Evolutionary conservation across 2,888 invertebrate species (phyloP), one percentile per base, ranked within the genome.

Genomic region (Selenia dentaria): DNA sequence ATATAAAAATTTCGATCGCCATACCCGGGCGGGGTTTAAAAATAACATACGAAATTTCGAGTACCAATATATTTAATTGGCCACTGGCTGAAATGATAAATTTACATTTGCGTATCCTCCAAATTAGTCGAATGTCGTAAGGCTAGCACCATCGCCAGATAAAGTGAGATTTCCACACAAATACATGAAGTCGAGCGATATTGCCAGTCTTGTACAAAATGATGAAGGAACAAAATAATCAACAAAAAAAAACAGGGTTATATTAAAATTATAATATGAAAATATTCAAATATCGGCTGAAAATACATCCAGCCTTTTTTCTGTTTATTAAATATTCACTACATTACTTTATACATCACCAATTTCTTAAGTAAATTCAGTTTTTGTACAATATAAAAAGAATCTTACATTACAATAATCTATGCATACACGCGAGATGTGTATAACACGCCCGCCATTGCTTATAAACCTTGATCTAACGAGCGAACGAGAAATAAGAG

Each of bases 371-470:
- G 88, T 89, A 88, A 88, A 88, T 87, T 88, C 88, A 89, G 87
- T 89, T 87, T 88, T 90, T 90, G 90, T 90, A 90, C 90, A 90
- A 90, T 90, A 90, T 89, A 89, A 90, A 90, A 90, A 90, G 86
- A 89, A 89, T 85, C 89, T 88, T 90, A 90, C 76, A 84, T 81
- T 82, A 84, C n/a, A n/a, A 80, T 67, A 60, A 71, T 79, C 79
- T 88, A 87, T 80, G 82, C 83, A 82, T 79, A 84, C 76, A 77
- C 74, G 81, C 78, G 77, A 74, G 74, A 63, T 63, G 82, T 81
- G 83, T 81, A 81, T 74, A 80, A 83, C 83, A 82, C 83, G 75
- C 74, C 71, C 81, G 77, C 83, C 59, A 64, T 74, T 58, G 64
- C 64, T 74, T 72, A 13, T 69, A 71, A 70, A 76, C 74, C 81